phyloP scores from a whole-genome alignment of 2,888 invertebrate species.

The Ectemnius cavifrons region DNA sequence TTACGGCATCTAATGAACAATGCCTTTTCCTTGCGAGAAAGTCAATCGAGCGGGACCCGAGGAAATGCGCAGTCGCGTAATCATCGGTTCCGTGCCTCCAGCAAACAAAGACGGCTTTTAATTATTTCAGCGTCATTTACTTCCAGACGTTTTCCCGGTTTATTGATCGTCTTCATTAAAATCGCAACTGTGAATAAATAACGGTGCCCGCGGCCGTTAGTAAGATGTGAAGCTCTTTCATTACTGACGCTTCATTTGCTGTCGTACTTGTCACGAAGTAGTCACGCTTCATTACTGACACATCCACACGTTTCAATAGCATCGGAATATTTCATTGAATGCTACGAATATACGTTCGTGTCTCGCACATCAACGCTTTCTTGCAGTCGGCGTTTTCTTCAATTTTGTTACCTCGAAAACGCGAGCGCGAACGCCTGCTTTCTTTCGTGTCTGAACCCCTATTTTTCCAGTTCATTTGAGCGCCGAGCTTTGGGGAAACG shows the following conservation, averaged over 20 bases:
- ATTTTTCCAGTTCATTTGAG: neutral
- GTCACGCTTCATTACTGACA: neutral
- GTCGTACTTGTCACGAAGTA: neutral
- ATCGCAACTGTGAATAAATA: constrained; percentile 3
- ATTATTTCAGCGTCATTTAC: constrained; percentile 1
- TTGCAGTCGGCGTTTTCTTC: no score
- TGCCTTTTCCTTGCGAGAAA: no score
- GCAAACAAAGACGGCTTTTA: neutral
- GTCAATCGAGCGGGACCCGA: no score
- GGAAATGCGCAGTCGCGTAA: no score
- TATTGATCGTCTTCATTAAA: neutral
- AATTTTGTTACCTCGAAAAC: no score
- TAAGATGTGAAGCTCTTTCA: neutral
- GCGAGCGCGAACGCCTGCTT: neutral
- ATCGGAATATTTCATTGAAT: neutral
- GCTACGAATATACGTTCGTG: no score
- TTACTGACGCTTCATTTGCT: neutral
- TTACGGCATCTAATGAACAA: no score
- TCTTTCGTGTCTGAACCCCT: neutral
- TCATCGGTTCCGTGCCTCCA: neutral
- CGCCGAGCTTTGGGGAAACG: neutral
- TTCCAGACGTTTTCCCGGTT: constrained; percentile 6
- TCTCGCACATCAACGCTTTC: no score
- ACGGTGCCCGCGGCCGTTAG: neutral
- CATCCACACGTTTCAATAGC: neutral